Conservation (phyloP, 2,888 invertebrate genomes). For the Ecliptopera silaceata region DNA sequence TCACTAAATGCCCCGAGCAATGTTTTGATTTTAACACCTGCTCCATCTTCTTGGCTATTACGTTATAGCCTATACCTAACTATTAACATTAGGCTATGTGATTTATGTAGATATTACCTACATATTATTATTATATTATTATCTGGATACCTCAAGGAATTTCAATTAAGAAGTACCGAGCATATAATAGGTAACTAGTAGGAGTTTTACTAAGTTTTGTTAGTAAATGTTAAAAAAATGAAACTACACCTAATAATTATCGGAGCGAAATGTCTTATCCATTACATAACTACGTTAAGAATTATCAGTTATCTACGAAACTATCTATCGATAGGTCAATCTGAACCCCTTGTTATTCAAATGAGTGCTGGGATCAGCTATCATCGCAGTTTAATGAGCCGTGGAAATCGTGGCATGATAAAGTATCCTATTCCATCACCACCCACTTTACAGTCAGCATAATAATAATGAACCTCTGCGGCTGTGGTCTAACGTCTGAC, state of each 20-base stretch:
- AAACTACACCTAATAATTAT: no score
- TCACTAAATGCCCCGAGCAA: conserved; percentile 50
- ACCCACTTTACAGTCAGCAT: conserved; percentile 57
- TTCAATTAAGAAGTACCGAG: no score
- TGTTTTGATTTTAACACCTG: conserved; percentile 57
- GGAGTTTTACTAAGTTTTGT: no score
- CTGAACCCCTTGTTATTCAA: conserved; percentile 58
- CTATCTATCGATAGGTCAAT: neutral
- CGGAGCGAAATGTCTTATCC: no score
- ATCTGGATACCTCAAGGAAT: no score
- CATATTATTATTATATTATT: no score
- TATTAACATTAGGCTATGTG: no score
- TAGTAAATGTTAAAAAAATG: no score
- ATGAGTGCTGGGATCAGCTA: conserved; percentile 52
- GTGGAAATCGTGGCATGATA: conserved; percentile 62
- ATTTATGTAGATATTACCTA: no score
- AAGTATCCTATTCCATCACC: conserved; percentile 66
- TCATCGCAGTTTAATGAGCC: conserved; percentile 57
- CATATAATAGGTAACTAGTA: neutral
- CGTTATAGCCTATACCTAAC: no score
- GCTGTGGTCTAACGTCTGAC: conserved; percentile 26
- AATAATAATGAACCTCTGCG: conserved; percentile 42
- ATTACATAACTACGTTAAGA: no score
- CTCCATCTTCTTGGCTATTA: conserved; percentile 28
- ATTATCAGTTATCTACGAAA: no score